These are phyloP conservation scores for Cremastinae sp. DNA, from an alignment of 2,888 invertebrate species.

Conservation along the genomic window DNA sequence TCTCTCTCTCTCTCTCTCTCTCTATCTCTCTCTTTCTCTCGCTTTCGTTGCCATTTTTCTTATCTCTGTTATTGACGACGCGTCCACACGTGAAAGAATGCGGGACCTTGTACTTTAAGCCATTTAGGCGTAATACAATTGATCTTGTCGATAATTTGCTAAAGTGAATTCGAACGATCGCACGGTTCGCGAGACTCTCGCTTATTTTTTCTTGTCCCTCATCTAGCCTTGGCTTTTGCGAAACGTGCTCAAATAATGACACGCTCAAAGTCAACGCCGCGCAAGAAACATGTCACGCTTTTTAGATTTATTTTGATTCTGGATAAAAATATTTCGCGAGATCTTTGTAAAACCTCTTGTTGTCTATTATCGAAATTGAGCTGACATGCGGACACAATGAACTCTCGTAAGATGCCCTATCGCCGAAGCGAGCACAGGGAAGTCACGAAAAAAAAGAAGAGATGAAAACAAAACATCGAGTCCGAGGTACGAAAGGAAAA, in stretches of 20 bases:
- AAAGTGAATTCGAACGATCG: constrained; percentile 49
- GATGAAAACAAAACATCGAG: too few relatives aligned
- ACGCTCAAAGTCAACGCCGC: neutral
- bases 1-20: neutral
- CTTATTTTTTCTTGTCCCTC: neutral
- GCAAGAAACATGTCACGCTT: neutral
- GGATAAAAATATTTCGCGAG: too few relatives aligned
- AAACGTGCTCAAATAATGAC: neutral
- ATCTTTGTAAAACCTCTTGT: too few relatives aligned
- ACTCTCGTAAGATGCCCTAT: too few relatives aligned
- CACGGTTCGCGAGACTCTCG: neutral
- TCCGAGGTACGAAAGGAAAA: neutral
- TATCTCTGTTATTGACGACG: neutral
- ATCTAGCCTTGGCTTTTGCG: neutral
- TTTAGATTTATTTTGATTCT: too few relatives aligned
- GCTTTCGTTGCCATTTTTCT: neutral
- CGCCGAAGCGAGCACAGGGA: too few relatives aligned
- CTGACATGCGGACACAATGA: too few relatives aligned
- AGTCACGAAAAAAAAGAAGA: too few relatives aligned
- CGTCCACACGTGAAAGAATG: neutral
- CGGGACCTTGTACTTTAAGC: constrained; percentile 41
- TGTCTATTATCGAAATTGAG: too few relatives aligned
- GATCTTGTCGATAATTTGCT: constrained; percentile 53
- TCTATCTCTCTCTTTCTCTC: constrained; percentile 2
- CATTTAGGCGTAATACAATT: constrained; percentile 61